Evolutionary conservation across 2,888 invertebrate genomes (phyloP), one percentile per base, ranked within the genome.

Genomic region (Conchocele bisecta): DNA sequence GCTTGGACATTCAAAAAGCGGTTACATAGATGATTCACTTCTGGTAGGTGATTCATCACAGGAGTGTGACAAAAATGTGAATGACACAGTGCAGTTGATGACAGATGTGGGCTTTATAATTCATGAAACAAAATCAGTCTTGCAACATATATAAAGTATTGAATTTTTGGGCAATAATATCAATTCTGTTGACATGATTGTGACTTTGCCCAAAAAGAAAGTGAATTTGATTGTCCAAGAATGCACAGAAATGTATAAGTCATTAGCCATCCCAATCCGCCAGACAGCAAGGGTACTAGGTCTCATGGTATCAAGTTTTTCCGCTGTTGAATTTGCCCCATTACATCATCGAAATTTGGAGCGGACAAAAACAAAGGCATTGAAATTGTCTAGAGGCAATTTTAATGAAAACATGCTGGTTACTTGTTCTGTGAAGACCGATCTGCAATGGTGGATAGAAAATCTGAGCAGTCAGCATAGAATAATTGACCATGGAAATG

Each of bases 91-190:
- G 11, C n/a, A 15, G 26, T 28, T 73, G 22, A 56, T 77, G 44
- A 53, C 60, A 20, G 15, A 53, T 15, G 29, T 78, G 5, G 74
- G 78, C 29, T 78, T 78, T 33, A 15, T 68, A 1, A 61, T 68
- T 37, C 56, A 78, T 42, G 7, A 37, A 33, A 33, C 64, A 24
- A 76, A 80, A 61, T 72, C 72, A 41, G 60, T 68, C 17, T 42
- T 74, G 3, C 35, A 53, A 22, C 71, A 73, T 7, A 56, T 68
- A 20, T 46, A 58, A n/a, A 7, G 41, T 29, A 58, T 77, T 7
- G 39, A 31, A 1, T 76, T 71, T 48, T 44, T 74, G n/a, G 75
- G 75, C 2, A 66, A 61, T 64, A 41, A 63, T 26, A 74, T 76
- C 15, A 46, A 76, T 61, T 70, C 75, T 41, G 50, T 54, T 29